A percentile compares a stretch with the other conserved stretches of the same genome.
phyloP scores from a whole-genome alignment of 2,113 vertebrate species.

The Carollia perspicillata region DNA sequence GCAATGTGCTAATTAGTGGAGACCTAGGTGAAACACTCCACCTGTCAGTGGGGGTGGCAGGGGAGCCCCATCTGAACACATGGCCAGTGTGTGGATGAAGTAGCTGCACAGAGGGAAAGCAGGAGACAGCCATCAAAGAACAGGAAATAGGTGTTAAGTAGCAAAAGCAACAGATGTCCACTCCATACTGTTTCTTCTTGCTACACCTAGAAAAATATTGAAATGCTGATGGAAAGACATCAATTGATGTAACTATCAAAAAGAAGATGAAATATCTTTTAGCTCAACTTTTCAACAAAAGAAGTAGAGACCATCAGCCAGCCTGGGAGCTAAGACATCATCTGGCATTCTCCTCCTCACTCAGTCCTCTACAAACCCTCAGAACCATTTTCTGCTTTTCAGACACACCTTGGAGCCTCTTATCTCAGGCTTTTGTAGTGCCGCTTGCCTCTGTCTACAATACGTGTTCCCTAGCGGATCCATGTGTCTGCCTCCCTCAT shows the following conservation, averaged over 20 bases:
- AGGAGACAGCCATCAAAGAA: neutral
- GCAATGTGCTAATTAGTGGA: neutral
- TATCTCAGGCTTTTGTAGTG: neutral
- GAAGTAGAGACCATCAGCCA: neutral
- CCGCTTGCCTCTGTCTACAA: neutral
- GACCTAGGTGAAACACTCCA: no score
- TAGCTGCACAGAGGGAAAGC: neutral
- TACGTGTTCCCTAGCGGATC: neutral
- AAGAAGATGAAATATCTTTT: neutral
- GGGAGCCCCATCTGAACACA: no score
- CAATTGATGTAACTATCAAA: neutral
- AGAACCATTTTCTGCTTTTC: neutral
- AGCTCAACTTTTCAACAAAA: neutral
- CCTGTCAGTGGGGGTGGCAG: neutral
- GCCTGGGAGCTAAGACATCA: neutral
- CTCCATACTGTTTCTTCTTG: neutral
- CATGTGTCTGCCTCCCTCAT: neutral
- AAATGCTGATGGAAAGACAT: neutral
- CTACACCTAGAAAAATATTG: neutral
- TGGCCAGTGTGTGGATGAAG: neutral
- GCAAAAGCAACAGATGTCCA: neutral
- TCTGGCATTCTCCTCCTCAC: neutral
- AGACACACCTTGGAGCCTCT: neutral
- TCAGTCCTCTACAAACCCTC: neutral
- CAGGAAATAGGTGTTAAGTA: neutral